Evolutionary conservation across 2,888 invertebrate genomes (phyloP), one percentile per base, ranked within the genome.

Genomic region (Trichacis sp.): DNA sequence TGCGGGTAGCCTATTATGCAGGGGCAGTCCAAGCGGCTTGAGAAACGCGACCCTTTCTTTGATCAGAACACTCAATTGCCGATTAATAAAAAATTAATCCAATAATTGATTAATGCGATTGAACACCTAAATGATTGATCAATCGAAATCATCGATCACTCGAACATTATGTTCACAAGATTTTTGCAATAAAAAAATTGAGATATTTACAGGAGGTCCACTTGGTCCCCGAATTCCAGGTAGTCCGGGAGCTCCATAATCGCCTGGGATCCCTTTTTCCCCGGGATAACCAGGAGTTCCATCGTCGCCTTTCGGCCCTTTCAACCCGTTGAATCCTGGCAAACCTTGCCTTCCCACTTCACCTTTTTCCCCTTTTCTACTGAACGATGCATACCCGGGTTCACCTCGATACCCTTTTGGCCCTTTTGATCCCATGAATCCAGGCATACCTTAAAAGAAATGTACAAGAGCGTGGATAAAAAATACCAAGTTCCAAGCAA

Each of bases 331-430:
- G n/a, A 63, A 64, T 46, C 84, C 85, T 19, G 75, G 69, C 1
- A 72, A 43, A 33, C 85, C 86, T 48, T 63, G 61, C 29, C 72
- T 70, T 33, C 86, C 86, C 1, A 53, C 24, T 1, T 82, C 82
- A 56, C 88, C 89, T 1, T 42, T 70, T 48, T 83, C 79, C 18
- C 88, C 88, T 46, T 78, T 78, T 0, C 55, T 11, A 24, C 75
- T 89, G 12, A 70, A 69, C n/a, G 88, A 87, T 2, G 87, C 79
- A 66, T 83, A 77, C 38, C 93, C 93, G 36, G 86, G 85, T 57
- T 90, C 91, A 53, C 93, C 93, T 11, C 67, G 57, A 15, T 85
- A 81, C 68, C 93, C 93, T 77, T 87, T 87, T 0, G 65, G 72
- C 29, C 91, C 91, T 11, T 68, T 72, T 12, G 71, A 71, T 24